phyloP scores from a whole-genome alignment of 1,140 invertebrate genomes.

The Drosophila kikkawai region DNA sequence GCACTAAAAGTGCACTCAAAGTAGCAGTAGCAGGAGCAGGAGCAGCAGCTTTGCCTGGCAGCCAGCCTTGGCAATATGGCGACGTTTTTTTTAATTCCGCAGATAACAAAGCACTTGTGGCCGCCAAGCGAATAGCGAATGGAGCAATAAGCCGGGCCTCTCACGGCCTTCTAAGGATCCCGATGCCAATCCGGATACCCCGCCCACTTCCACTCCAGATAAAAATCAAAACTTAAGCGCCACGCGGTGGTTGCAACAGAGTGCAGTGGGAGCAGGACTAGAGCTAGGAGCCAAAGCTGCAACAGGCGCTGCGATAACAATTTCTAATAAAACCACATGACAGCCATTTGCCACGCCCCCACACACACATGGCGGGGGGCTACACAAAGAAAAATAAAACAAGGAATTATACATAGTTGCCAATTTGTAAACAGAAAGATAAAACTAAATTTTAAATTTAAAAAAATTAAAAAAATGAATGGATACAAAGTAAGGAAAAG shows the following conservation, averaged over 20 bases:
- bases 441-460: not conserved
- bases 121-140: constrained; percentile 59
- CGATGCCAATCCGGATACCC: not conserved
- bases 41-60: constrained; percentile 36
- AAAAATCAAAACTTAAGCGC: constrained; percentile 77
- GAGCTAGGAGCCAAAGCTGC: constrained; percentile 38
- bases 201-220: constrained; percentile 42
- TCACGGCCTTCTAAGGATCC: constrained; percentile 8
- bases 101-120: constrained; percentile 77
- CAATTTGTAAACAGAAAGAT: not conserved
- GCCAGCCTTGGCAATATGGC: constrained; percentile 60
- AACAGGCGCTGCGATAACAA: constrained; percentile 78
- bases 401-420: too few relatives aligned
- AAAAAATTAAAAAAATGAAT: too few relatives aligned
- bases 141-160: constrained; percentile 62
- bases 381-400: constrained; percentile 21
- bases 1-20: constrained; percentile 78
- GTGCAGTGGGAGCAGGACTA: constrained; percentile 21
- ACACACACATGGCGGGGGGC: not conserved
- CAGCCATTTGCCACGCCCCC: constrained; percentile 45
- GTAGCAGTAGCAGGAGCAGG: not conserved
- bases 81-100: constrained; percentile 77
- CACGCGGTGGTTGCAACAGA: constrained; percentile 29
- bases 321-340: constrained; percentile 82
- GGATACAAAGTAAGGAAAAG: too few relatives aligned